Percentiles rank a stretch among this genome's conserved stretches.
Evolutionary conservation across 2,888 invertebrate species (phyloP).

Genomic region (Acleris emargana): DNA sequence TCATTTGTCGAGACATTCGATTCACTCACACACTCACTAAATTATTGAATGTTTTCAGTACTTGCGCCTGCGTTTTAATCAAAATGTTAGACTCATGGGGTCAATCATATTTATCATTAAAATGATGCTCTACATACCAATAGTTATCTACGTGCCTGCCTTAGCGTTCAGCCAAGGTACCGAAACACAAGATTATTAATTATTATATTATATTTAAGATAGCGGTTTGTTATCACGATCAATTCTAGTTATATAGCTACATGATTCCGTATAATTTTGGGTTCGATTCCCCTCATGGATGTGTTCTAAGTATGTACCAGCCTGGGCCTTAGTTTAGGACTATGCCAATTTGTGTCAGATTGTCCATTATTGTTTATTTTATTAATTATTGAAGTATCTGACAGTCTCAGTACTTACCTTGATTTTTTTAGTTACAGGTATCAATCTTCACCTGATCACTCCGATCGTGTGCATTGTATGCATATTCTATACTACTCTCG

Average conservation of each 20-base stretch:
- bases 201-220: not conserved
- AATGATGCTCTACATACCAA: conserved; percentile 91
- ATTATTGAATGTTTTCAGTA: conserved; percentile 79
- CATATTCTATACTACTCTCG: conserved; percentile 95
- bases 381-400: too few relatives aligned
- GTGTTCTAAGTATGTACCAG: too few relatives aligned
- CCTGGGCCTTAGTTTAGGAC: too few relatives aligned
- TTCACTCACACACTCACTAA: not conserved
- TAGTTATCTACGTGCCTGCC: conserved; percentile 94
- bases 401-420: not conserved
- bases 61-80: conserved; percentile 86
- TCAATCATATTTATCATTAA: conserved; percentile 88
- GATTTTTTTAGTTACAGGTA: conserved; percentile 89
- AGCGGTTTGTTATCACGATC: not conserved
- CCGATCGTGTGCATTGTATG: conserved; percentile 93
- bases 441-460: conserved; percentile 90
- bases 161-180: conserved; percentile 92
- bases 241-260: too few relatives aligned
- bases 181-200: not conserved
- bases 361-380: not conserved
- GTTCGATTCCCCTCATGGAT: too few relatives aligned
- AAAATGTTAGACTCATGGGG: conserved; percentile 87
- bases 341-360: too few relatives aligned
- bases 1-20: not conserved
- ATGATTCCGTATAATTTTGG: too few relatives aligned